Percentiles rank a stretch among this genome's conserved stretches.
Evolutionary conservation across 2,888 invertebrate species (phyloP).

Genomic region (Drepana falcataria): DNA sequence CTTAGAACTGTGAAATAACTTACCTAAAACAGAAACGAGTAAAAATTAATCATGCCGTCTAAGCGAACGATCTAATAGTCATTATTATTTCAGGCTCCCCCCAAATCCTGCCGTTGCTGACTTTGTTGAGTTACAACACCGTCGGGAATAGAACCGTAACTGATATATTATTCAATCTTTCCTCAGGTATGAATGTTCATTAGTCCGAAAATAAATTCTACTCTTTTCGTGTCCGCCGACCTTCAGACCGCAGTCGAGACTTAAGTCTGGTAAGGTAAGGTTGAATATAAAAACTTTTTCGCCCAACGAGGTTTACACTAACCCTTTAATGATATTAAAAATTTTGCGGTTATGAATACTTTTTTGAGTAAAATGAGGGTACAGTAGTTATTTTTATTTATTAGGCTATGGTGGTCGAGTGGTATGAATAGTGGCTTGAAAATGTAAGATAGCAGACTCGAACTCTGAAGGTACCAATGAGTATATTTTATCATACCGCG

Average conservation of each 20-base stretch:
- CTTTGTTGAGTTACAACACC: conserved; percentile 56
- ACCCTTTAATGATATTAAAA: conserved; percentile 12
- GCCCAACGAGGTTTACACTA: conserved; percentile 5
- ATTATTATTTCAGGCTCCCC: conserved; percentile 46
- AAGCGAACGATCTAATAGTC: conserved; percentile 42
- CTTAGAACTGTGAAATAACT: too few species aligned
- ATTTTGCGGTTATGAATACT: conserved; percentile 14
- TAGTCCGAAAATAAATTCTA: conserved; percentile 57
- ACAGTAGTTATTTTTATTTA: neutral
- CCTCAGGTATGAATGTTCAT: conserved; percentile 71
- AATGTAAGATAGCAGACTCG: too few species aligned
- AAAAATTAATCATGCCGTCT: conserved; percentile 39
- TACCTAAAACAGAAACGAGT: conserved; percentile 7
- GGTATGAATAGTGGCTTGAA: too few species aligned
- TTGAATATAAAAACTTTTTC: conserved; percentile 19
- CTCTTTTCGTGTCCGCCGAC: conserved; percentile 48
- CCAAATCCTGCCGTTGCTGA: conserved; percentile 38
- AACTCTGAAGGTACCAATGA: too few species aligned
- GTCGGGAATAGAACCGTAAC: conserved; percentile 51
- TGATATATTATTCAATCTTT: conserved; percentile 69
- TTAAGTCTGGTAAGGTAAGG: conserved; percentile 15
- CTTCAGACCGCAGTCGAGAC: conserved; percentile 22
- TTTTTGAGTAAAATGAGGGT: conserved; percentile 1
- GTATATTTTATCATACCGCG: too few species aligned
- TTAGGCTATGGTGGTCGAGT: too few species aligned